Evolutionary conservation across 1,140 invertebrate genomes (phyloP), one percentile per base, ranked within the genome.

Genomic region (Drosophila nannoptera): DNA sequence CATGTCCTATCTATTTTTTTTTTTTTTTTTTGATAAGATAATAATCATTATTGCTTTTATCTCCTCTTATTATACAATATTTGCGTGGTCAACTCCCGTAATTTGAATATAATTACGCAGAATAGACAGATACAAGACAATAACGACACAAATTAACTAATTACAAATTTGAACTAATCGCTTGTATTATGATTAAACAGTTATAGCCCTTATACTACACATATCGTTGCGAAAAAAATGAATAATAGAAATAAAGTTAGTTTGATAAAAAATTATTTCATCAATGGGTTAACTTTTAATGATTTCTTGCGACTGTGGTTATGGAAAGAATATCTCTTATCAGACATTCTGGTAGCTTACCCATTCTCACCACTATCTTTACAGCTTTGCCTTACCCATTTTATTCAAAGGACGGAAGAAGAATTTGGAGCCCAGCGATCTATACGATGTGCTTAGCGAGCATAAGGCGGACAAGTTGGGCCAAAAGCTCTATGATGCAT

Each of bases 361-460:
- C 8, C 7, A 31, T 2, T 50, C 31, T 52, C 7, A 36, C 7
- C n/a, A 42, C 14, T 61, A 53, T 58, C 4, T 22, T 86, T 71
- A n/a, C 38, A 91, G 91, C 54, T 91, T 89, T 72, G 90, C 90
- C 2, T 66, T 91, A 12, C 90, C 90, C 48, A 90, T 90, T 43
- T 90, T 92, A 55, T 88, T 90, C 45, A 89, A 90, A 68, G 92
- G 92, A 4, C 89, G 89, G 22, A 91, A 90, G 62, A 89, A 90
- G 35, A 91, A 91, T 42, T 75, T 93, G 12, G 90, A 92, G 74
- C 87, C 90, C 29, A 75, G 78, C 6, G 92, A 93, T 87, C 83
- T 93, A 0, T 92, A 91, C 65, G 87, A 91, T 69, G 89, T 92
- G 16, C 83, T 93, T 3, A 82, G 89, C n/a, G 91, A 92, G 55